phyloP scores from a whole-genome alignment of 2,113 vertebrate species.

The Pedionomus torquatus region DNA sequence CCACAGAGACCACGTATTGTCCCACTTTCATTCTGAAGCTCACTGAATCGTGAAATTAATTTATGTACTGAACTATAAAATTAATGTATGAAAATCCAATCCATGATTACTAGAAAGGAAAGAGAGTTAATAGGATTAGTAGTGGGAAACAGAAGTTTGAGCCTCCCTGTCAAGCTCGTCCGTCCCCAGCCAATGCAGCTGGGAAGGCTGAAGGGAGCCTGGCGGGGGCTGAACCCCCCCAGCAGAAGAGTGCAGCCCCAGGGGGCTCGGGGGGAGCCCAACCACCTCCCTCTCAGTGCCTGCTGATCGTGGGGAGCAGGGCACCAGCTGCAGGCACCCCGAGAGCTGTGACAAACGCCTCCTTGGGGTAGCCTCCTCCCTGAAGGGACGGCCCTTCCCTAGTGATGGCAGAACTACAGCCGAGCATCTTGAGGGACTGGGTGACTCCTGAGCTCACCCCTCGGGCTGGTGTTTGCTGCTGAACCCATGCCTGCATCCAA shows the following conservation, averaged over 20 bases:
- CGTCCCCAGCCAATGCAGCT: neutral
- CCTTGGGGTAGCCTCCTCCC: neutral
- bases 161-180: slow-evolving; percentile 1
- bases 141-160: slow-evolving; percentile 40
- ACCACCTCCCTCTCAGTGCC: neutral
- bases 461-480: neutral
- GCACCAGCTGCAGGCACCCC: neutral
- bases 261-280: neutral
- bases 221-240: neutral
- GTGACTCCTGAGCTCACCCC: neutral
- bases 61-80: slow-evolving; percentile 65
- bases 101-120: slow-evolving; percentile 51
- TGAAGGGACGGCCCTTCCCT: neutral
- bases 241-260: neutral
- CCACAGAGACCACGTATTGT: slow-evolving; percentile 27
- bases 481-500: neutral
- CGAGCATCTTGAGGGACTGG: neutral
- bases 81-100: slow-evolving; percentile 68
- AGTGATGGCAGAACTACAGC: neutral
- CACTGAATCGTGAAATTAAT: slow-evolving; percentile 63
- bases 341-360: neutral
- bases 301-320: neutral
- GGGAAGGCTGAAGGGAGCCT: neutral
- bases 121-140: slow-evolving; percentile 57
- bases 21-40: slow-evolving; percentile 47